Base-by-base conservation (phyloP, 2,888 invertebrate genomes). In the Cephonodes hylas region DNA sequence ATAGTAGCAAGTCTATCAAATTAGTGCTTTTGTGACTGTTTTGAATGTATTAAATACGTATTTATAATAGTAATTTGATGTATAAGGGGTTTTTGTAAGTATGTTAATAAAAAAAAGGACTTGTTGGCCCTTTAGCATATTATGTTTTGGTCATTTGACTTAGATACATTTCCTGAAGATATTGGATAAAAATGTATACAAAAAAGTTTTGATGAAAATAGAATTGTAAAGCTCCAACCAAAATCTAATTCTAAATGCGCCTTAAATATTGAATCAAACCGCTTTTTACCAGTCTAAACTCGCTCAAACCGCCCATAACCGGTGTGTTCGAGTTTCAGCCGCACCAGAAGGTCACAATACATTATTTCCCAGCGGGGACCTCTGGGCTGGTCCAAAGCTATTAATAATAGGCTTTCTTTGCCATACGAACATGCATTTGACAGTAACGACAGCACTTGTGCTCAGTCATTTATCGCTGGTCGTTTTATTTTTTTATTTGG, bases 401-500 rank as follows among this genome's bases (percentile, higher is more conserved):
- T 89, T 89, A 89, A 88, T 89, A 89, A 88, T 79, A 77, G 82
- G 74, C 79, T 81, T 85, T 84, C 84, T 85, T 86, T 84, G 80
- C 84, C 80, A 77, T 77, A 76, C 75, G 75, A 83, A 79, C 81
- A 81, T 88, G 89, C 84, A 79, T 81, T 83, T 89, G 89, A 89
- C 90, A 88, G 86, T 89, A 86, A 88, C 86, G 88, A 87, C 84
- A 86, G 80, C 81, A 85, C 82, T 85, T 85, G 82, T 81, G 38
- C 38, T 38, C 38, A 78, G 79, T 82, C 85, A 81, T 84, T 84
- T 85, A 84, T 86, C 77, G 80, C n/a, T 56, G 63, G 38, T n/a
- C 13, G n/a, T 13, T n/a, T 31, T 31, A 31, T 31, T 38, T n/a
- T 34, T 38, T 38, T 38, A 38, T 15, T 38, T 38, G n/a, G 38